Conservation (phyloP, 1,140 invertebrate species). For the Philotrypesis tridentata region DNA sequence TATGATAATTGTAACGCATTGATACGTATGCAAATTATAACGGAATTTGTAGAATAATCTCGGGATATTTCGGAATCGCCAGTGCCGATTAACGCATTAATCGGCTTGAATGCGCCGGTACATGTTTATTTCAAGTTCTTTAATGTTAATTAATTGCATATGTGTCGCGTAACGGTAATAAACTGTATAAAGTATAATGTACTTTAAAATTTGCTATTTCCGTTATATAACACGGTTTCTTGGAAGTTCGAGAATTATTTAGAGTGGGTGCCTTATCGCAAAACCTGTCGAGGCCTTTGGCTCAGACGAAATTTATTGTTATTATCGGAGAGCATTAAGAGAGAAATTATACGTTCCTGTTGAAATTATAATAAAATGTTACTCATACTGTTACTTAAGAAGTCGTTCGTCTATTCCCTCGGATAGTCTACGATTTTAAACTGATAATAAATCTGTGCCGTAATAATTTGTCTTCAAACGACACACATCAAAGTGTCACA, state of each 20-base stretch:
- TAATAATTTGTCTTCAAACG: conserved; percentile 1
- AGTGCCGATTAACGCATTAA: background rate
- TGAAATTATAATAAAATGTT: background rate
- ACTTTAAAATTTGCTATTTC: background rate
- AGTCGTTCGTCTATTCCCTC: too few species aligned
- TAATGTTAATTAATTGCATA: background rate
- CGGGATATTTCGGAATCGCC: background rate
- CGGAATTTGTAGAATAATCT: background rate
- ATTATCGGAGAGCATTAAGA: background rate
- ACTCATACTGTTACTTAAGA: background rate
- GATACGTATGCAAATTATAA: too few species aligned
- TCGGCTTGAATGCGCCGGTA: too few species aligned
- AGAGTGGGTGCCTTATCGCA: background rate
- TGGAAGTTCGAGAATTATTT: background rate
- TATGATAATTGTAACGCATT: background rate
- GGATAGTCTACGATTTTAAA: too few species aligned
- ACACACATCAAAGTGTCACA: background rate
- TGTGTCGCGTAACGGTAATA: too few species aligned
- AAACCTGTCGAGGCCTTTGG: background rate
- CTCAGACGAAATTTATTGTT: background rate
- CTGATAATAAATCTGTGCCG: background rate
- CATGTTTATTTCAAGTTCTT: background rate
- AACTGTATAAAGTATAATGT: background rate
- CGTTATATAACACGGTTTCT: background rate
- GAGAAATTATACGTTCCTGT: background rate